Conservation (phyloP, 2,113 vertebrate genomes). For the Sceloporus undulatus region DNA sequence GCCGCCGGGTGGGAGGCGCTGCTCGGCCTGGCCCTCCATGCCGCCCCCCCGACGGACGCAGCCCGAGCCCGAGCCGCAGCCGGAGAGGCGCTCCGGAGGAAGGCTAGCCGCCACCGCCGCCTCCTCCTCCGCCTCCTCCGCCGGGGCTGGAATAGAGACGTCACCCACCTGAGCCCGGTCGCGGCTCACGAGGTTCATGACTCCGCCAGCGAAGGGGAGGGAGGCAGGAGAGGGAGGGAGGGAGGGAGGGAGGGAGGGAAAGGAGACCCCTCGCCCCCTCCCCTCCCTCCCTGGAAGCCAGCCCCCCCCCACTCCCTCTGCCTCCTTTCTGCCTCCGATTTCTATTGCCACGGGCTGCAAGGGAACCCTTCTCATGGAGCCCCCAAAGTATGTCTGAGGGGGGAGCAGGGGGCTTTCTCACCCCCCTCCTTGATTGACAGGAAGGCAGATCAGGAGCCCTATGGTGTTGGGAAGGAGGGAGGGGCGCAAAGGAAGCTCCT, state of each 20-base stretch:
- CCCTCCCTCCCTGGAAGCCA: slow-evolving; percentile 11
- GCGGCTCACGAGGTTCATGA: slow-evolving; percentile 80
- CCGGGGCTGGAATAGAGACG: slow-evolving; percentile 76
- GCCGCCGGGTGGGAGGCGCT: slow-evolving; percentile 71
- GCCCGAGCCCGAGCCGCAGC: slow-evolving; percentile 65
- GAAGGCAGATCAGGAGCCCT: slow-evolving; percentile 86
- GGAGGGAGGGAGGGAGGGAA: too few relatives aligned
- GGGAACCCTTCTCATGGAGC: slow-evolving; percentile 86
- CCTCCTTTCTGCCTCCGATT: slow-evolving; percentile 61
- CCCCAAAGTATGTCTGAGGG: slow-evolving; percentile 36
- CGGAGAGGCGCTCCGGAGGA: slow-evolving; percentile 65
- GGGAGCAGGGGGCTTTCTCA: too few relatives aligned
- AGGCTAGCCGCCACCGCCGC: slow-evolving; percentile 35
- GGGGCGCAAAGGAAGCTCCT: slow-evolving; percentile 69
- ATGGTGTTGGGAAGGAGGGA: slow-evolving; percentile 75
- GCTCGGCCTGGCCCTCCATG: slow-evolving; percentile 80
- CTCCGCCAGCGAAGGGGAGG: slow-evolving; percentile 34
- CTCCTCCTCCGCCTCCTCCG: slow-evolving; percentile 56
- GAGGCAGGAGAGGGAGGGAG: too few relatives aligned
- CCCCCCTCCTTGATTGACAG: slow-evolving; percentile 78
- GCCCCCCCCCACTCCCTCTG: background rate
- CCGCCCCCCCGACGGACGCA: slow-evolving; percentile 67
- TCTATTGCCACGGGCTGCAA: slow-evolving; percentile 91
- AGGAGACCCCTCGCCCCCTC: background rate
- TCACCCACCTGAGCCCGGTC: slow-evolving; percentile 81